These are phyloP conservation scores for Aleadryas rufinucha DNA, from an alignment of 2,113 vertebrate genomes.

Conservation along the genomic window DNA sequence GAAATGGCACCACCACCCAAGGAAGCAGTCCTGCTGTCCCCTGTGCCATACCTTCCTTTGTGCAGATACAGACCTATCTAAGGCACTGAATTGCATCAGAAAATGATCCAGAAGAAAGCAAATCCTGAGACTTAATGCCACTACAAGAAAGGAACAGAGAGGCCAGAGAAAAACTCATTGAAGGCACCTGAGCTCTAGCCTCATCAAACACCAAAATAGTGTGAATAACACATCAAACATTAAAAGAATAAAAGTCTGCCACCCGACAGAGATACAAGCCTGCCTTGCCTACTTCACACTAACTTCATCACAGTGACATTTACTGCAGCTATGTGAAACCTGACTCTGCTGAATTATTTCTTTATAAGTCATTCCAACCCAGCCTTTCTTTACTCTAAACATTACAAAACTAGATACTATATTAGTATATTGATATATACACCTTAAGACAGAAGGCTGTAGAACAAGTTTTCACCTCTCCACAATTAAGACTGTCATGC, in stretches of 20 bases:
- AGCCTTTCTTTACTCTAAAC: not conserved
- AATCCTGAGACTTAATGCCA: not conserved
- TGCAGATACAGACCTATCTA: not conserved
- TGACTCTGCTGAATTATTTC: not conserved
- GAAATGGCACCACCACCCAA: not conserved
- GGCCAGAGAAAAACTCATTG: not conserved
- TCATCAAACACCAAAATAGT: not conserved
- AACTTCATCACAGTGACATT: not conserved
- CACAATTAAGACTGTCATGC: not conserved
- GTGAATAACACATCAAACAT: not conserved
- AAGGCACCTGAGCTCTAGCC: not conserved
- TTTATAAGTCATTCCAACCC: not conserved
- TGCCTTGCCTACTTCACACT: not conserved
- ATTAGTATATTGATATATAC: not conserved
- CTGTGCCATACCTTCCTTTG: not conserved
- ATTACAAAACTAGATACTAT: not conserved
- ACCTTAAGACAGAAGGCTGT: not conserved
- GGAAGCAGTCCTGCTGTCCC: not conserved
- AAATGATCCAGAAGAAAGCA: not conserved
- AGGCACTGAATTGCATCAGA: not conserved
- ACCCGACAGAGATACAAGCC: not conserved
- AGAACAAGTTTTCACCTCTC: not conserved
- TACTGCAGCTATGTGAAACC: not conserved
- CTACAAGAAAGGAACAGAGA: not conserved
- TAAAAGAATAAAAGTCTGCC: not conserved